Percentiles rank a stretch among this genome's conserved stretches.
These are phyloP conservation scores for Drosophila neutralis DNA, from an alignment of 2,888 invertebrate genomes.

Conservation along the genomic window DNA sequence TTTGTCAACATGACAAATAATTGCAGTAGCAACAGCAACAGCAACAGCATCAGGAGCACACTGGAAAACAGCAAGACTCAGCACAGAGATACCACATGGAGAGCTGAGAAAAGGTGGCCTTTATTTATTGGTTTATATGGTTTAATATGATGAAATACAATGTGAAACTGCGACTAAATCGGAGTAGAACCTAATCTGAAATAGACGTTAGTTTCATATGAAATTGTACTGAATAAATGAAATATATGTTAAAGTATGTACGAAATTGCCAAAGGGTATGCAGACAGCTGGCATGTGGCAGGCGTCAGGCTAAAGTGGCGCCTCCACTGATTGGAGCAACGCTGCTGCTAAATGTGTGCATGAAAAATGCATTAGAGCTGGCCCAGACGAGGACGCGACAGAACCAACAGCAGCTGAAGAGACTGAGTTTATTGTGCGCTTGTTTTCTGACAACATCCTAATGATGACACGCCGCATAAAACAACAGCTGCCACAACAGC, in stretches of 20 bases:
- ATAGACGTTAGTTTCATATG: not conserved
- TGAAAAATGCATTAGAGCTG: constrained; percentile 74
- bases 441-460: constrained; percentile 64
- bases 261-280: constrained; percentile 18
- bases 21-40: constrained; percentile 12
- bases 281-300: constrained; percentile 3
- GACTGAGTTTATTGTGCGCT: constrained; percentile 57
- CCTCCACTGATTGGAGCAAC: constrained; percentile 62
- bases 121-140: not conserved
- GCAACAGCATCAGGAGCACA: not conserved
- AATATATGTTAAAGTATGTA: not conserved
- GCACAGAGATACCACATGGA: not conserved
- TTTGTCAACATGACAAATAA: constrained; percentile 69
- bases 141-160: not conserved
- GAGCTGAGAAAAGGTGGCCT: not conserved
- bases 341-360: constrained; percentile 66
- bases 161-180: not conserved
- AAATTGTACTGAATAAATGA: not conserved
- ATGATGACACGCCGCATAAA: constrained; percentile 69
- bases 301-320: constrained; percentile 29
- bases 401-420: constrained; percentile 15
- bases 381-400: constrained; percentile 20
- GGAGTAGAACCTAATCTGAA: not conserved
- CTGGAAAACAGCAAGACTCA: not conserved
- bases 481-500: constrained; percentile 38